Conservation (phyloP, 2,888 invertebrate genomes). For the Philopedon plagiatum region DNA sequence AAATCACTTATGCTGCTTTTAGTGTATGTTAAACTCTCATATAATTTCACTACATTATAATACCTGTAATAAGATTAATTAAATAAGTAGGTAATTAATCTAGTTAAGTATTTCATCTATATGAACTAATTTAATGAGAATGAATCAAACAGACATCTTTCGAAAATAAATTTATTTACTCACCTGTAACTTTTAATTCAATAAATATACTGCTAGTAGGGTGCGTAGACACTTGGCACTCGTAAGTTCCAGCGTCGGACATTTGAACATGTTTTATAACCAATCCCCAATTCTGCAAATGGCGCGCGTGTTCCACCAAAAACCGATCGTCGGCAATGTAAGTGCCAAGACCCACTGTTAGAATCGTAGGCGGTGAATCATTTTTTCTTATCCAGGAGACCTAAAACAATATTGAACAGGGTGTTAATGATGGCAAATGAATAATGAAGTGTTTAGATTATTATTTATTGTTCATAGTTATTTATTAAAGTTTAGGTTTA, state of each 20-base stretch:
- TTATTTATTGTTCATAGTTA: not conserved
- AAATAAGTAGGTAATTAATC: too few species aligned
- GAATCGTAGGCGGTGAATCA: conserved; percentile 72
- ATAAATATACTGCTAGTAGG: conserved; percentile 83
- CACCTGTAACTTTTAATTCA: conserved; percentile 82
- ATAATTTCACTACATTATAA: too few species aligned
- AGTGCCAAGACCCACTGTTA: conserved; percentile 78
- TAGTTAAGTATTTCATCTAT: too few species aligned
- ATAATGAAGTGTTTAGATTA: conserved; percentile 15
- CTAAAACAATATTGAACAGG: conserved; percentile 62
- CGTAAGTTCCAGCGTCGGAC: conserved; percentile 81
- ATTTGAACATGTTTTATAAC: conserved; percentile 79
- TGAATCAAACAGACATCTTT: too few species aligned
- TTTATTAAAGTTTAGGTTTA: too few species aligned
- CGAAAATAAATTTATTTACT: conserved; percentile 53
- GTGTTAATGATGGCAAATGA: conserved; percentile 37
- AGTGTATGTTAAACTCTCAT: too few species aligned
- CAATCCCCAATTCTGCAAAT: conserved; percentile 76
- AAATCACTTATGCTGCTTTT: too few species aligned
- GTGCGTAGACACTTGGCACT: conserved; percentile 87
- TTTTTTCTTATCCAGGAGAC: conserved; percentile 80
- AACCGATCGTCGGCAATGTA: conserved; percentile 78
- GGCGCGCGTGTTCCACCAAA: conserved; percentile 75
- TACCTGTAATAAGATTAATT: too few species aligned
- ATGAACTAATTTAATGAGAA: too few species aligned